A percentile compares a stretch with the other conserved stretches of the same genome.
phyloP scores from a whole-genome alignment of 2,113 vertebrate genomes.

The Xiphophorus hellerii region DNA sequence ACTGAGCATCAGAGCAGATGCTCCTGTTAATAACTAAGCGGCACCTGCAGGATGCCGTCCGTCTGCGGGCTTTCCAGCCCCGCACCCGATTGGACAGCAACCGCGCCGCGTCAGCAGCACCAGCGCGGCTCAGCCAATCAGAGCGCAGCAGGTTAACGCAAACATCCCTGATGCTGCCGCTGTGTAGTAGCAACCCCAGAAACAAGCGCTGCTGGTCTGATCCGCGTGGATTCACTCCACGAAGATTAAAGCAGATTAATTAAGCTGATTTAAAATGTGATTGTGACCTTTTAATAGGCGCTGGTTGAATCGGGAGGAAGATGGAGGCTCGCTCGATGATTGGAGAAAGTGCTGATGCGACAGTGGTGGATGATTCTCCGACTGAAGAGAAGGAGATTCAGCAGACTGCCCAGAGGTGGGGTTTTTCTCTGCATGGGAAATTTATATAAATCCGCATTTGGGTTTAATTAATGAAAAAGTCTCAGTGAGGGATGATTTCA shows the following conservation, averaged over 20 bases:
- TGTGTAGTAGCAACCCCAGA: conserved; percentile 53
- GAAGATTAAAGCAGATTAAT: conserved; percentile 1
- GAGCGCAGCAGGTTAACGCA: conserved; percentile 64
- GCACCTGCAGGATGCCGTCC: conserved; percentile 18
- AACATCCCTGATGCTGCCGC: conserved; percentile 50
- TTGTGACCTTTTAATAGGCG: not conserved
- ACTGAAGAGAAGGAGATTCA: conserved; percentile 63
- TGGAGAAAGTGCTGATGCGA: conserved; percentile 75
- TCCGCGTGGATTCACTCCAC: conserved; percentile 36
- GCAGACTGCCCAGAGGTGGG: conserved; percentile 74
- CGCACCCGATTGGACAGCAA: conserved; percentile 72
- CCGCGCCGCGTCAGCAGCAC: conserved; percentile 61
- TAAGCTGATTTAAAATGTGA: not conserved
- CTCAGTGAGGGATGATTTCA: conserved; percentile 11
- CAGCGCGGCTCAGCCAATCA: conserved; percentile 76
- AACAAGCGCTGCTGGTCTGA: conserved; percentile 35
- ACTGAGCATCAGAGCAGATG: not conserved
- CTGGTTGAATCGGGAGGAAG: not conserved
- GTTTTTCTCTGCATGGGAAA: conserved; percentile 21
- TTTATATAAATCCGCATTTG: not conserved
- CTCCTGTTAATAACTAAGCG: not conserved
- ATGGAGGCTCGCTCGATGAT: conserved; percentile 74
- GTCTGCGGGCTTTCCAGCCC: conserved; percentile 50
- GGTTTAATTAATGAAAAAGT: conserved; percentile 1
- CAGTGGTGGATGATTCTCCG: conserved; percentile 73